A percentile compares a stretch with the other conserved stretches of the same genome.
Evolutionary conservation across 64 coral and sea anemone species (phyloP).

Genomic region (Pocillopora damicornis): DNA sequence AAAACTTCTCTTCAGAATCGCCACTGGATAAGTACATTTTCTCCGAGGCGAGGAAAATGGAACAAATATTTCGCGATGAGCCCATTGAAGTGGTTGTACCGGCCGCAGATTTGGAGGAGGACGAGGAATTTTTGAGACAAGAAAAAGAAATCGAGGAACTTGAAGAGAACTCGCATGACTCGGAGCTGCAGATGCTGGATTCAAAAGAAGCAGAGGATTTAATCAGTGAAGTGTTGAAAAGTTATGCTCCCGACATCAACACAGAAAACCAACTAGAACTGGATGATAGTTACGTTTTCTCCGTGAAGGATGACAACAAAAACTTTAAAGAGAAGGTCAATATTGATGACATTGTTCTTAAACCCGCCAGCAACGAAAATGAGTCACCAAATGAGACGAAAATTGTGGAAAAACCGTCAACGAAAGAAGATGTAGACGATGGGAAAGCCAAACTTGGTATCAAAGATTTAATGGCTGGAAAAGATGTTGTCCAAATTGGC

Average conservation of each 20-base stretch:
- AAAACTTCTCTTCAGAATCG: slow-evolving; percentile 22
- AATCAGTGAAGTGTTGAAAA: slow-evolving; percentile 73
- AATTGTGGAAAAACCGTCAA: neutral
- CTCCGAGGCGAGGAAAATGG: slow-evolving; percentile 75
- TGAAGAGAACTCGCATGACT: slow-evolving; percentile 26
- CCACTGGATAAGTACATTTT: slow-evolving; percentile 83
- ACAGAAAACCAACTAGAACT: slow-evolving; percentile 8
- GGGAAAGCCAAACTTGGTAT: neutral
- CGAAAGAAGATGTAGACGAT: neutral
- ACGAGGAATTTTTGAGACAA: slow-evolving; percentile 29
- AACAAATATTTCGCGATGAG: slow-evolving; percentile 79
- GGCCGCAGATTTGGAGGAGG: slow-evolving; percentile 4
- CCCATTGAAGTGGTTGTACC: slow-evolving; percentile 67
- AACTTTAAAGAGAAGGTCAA: slow-evolving; percentile 31
- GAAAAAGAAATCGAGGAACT: slow-evolving; percentile 29
- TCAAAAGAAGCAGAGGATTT: slow-evolving; percentile 54
- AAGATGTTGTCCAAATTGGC: neutral
- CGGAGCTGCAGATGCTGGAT: slow-evolving; percentile 17
- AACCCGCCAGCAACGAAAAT: neutral
- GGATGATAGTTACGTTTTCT: neutral
- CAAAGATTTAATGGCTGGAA: neutral
- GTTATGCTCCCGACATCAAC: slow-evolving; percentile 66
- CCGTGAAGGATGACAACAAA: slow-evolving; percentile 20
- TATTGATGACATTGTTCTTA: slow-evolving; percentile 21
- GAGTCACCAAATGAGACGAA: neutral